Percentiles rank a stretch among this genome's conserved stretches.
These are phyloP conservation scores for Cheilinus undulatus DNA, from an alignment of 2,113 vertebrate species.

Conservation along the genomic window DNA sequence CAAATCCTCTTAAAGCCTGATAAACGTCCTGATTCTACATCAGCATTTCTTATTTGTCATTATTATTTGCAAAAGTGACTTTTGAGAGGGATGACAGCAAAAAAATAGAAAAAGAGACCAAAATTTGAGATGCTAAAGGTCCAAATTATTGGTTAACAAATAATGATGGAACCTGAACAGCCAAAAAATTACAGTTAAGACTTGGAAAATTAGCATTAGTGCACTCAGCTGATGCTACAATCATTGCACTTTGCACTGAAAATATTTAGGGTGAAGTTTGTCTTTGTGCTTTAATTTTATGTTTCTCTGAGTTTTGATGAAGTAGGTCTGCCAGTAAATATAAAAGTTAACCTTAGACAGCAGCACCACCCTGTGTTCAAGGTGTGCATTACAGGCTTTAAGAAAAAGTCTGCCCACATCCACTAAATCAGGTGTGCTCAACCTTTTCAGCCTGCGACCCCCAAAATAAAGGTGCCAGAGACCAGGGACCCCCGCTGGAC, in stretches of 20 bases:
- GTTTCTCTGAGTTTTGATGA: not conserved
- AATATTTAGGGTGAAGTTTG: not conserved
- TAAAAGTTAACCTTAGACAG: constrained; percentile 41
- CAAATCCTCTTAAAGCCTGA: not conserved
- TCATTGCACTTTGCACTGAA: not conserved
- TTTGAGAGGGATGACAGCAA: not conserved
- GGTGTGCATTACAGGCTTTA: constrained; percentile 9
- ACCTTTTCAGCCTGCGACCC: too few relatives aligned
- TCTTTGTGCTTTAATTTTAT: not conserved
- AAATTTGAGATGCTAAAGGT: not conserved
- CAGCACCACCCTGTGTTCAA: constrained; percentile 66
- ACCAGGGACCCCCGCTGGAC: too few relatives aligned
- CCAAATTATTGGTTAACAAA: too few relatives aligned
- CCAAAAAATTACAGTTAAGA: too few relatives aligned
- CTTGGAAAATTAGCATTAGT: too few relatives aligned
- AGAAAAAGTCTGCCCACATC: not conserved
- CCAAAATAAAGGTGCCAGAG: too few relatives aligned
- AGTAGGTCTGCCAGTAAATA: not conserved
- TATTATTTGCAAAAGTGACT: not conserved
- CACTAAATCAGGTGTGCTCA: too few relatives aligned
- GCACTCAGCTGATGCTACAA: too few relatives aligned
- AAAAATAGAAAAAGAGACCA: not conserved
- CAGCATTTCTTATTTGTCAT: not conserved
- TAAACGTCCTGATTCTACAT: too few relatives aligned
- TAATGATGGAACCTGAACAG: too few relatives aligned